Conservation (phyloP, 1,140 invertebrate genomes). For the Cotesia glomerata region DNA sequence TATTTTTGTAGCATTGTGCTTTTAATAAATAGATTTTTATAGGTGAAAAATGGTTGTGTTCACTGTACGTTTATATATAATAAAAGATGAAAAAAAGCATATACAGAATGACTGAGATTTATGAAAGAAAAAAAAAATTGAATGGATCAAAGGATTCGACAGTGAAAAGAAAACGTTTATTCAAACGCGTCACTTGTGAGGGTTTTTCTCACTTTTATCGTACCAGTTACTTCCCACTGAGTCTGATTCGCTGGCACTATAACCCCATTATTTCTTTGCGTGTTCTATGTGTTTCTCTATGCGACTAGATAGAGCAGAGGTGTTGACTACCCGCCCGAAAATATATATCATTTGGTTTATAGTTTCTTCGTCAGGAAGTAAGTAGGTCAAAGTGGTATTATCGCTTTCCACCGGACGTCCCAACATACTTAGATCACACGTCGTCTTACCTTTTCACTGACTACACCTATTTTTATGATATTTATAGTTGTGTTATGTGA, state of each 20-base stretch:
- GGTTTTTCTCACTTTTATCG: slow-evolving; percentile 31
- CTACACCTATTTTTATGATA: background rate
- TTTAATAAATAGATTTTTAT: no score
- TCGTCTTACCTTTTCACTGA: background rate
- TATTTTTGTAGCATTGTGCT: no score
- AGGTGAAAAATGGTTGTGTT: no score
- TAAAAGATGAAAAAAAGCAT: no score
- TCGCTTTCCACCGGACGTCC: slow-evolving; percentile 12
- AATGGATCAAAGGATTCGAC: slow-evolving; percentile 21
- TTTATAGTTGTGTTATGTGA: background rate
- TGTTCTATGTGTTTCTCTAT: no score
- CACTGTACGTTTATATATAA: no score
- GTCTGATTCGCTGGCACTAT: slow-evolving; percentile 22
- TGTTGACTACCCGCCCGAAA: background rate
- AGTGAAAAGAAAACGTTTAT: slow-evolving; percentile 35
- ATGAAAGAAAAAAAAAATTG: slow-evolving; percentile 1
- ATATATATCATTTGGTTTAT: slow-evolving; percentile 9
- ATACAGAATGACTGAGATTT: background rate
- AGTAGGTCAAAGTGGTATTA: slow-evolving; percentile 16
- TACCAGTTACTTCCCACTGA: slow-evolving; percentile 8
- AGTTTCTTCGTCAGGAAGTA: background rate
- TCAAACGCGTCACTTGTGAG: background rate
- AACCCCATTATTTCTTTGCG: slow-evolving; percentile 16
- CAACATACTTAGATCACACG: background rate
- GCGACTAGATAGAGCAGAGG: no score